These are phyloP conservation scores for Galeopsomyia nigrocyanea DNA, from an alignment of 2,888 invertebrate genomes.

Conservation along the genomic window DNA sequence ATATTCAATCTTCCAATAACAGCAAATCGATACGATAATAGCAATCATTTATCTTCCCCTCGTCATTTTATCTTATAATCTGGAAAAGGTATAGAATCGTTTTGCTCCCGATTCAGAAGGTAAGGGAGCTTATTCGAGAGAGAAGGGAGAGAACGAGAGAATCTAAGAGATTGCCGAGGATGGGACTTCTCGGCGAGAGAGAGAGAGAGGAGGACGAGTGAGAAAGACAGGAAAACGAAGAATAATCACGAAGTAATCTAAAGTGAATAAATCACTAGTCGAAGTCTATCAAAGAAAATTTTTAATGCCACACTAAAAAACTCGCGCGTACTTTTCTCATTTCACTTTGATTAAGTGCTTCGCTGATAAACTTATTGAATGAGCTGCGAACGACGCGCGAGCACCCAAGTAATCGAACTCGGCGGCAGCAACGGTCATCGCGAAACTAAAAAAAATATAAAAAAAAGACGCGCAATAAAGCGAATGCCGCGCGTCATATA, in stretches of 20 bases:
- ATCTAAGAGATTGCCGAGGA: slow-evolving; percentile 12
- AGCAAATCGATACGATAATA: slow-evolving; percentile 34
- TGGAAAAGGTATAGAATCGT: slow-evolving; percentile 26
- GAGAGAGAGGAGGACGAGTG: not conserved
- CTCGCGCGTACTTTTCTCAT: slow-evolving; percentile 11
- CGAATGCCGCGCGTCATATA: too few species aligned
- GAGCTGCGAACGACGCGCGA: too few species aligned
- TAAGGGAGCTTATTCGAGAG: slow-evolving; percentile 49
- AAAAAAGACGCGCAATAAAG: too few species aligned
- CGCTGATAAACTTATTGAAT: too few species aligned
- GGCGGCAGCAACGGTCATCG: too few species aligned
- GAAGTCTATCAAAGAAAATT: slow-evolving; percentile 26
- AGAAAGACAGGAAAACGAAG: slow-evolving; percentile 1
- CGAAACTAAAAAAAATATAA: too few species aligned
- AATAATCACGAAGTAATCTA: slow-evolving; percentile 34
- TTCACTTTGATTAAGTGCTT: slow-evolving; percentile 10
- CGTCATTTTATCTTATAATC: slow-evolving; percentile 38
- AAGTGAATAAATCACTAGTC: slow-evolving; percentile 33
- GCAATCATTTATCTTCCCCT: slow-evolving; percentile 36
- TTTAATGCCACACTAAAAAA: slow-evolving; percentile 18
- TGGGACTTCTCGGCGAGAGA: slow-evolving; percentile 1
- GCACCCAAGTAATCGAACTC: too few species aligned
- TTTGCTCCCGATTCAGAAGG: slow-evolving; percentile 38
- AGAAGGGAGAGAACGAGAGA: slow-evolving; percentile 46
- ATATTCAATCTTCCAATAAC: slow-evolving; percentile 25